A percentile compares a stretch with the other conserved stretches of the same genome.
Evolutionary conservation across 2,797 vertebrate species (phyloP).

Genomic region (Potorous gilbertii): DNA sequence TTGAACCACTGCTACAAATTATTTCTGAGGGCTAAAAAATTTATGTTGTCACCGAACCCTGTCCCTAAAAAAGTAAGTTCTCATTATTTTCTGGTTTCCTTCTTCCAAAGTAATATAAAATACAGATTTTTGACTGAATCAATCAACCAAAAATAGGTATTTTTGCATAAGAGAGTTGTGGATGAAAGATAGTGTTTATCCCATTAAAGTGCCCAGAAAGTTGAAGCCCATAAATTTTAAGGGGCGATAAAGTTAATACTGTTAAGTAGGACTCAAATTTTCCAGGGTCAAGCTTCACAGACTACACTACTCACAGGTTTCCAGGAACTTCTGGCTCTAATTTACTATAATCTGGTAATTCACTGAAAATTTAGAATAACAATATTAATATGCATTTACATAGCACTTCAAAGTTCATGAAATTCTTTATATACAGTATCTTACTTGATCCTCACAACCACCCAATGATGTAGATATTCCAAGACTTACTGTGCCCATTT

Average conservation of each 20-base stretch:
- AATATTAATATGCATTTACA: not conserved
- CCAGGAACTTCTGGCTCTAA: conserved; percentile 33
- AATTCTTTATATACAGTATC: not conserved
- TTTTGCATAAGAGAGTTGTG: not conserved
- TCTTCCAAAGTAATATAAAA: conserved; percentile 58
- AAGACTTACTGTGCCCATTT: not conserved
- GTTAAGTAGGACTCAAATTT: not conserved
- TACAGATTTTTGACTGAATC: not conserved
- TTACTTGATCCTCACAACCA: not conserved
- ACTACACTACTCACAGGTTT: not conserved
- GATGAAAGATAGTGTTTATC: not conserved
- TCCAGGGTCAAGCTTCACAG: conserved; percentile 34
- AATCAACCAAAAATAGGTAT: conserved; percentile 3
- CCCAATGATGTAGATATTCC: not conserved
- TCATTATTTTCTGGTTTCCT: conserved; percentile 36
- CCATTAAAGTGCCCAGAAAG: conserved; percentile 1
- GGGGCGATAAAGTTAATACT: conserved; percentile 48
- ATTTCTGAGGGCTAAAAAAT: not conserved
- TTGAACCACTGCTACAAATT: not conserved
- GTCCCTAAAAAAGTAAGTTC: not conserved
- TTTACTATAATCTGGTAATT: conserved; percentile 15
- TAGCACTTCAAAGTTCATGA: not conserved
- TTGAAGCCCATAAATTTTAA: conserved; percentile 8
- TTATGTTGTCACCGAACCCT: not conserved
- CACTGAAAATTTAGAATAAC: conserved; percentile 47